A percentile compares a stretch with the other conserved stretches of the same genome.
Conservation (phyloP, 2,888 invertebrate genomes). For the Lasius platythorax region DNA sequence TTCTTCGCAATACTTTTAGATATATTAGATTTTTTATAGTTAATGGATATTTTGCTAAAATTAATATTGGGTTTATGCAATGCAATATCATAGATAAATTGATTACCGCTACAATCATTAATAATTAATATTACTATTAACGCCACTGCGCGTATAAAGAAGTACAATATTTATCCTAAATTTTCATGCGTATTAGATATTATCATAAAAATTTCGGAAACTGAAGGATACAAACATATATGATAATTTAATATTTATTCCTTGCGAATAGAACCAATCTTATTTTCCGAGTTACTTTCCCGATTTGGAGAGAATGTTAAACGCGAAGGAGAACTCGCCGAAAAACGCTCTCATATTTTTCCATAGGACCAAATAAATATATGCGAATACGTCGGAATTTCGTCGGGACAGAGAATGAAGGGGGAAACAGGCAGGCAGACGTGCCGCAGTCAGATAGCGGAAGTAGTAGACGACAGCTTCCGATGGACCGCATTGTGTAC, state of each 20-base stretch:
- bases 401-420: conserved; percentile 67
- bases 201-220: neutral
- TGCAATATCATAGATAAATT: neutral
- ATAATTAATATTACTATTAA: conserved; percentile 1
- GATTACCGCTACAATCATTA: neutral
- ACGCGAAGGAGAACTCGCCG: conserved; percentile 41
- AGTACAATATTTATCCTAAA: neutral
- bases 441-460: conserved; percentile 78
- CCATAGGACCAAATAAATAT: conserved; percentile 75
- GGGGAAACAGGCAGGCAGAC: conserved; percentile 75
- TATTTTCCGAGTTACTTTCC: conserved; percentile 38
- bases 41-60: neutral
- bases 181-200: neutral
- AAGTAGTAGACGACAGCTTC: conserved; percentile 81
- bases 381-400: conserved; percentile 72
- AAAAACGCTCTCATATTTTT: conserved; percentile 74
- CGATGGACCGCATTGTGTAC: conserved; percentile 82
- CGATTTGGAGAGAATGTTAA: conserved; percentile 22
- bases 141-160: neutral
- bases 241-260: conserved; percentile 52
- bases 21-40: conserved; percentile 17
- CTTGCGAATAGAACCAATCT: conserved; percentile 34
- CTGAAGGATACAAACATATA: neutral
- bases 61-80: neutral
- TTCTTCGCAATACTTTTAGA: neutral